phyloP scores from a whole-genome alignment of 2,113 vertebrate species.

The Heloderma charlesbogerti region DNA sequence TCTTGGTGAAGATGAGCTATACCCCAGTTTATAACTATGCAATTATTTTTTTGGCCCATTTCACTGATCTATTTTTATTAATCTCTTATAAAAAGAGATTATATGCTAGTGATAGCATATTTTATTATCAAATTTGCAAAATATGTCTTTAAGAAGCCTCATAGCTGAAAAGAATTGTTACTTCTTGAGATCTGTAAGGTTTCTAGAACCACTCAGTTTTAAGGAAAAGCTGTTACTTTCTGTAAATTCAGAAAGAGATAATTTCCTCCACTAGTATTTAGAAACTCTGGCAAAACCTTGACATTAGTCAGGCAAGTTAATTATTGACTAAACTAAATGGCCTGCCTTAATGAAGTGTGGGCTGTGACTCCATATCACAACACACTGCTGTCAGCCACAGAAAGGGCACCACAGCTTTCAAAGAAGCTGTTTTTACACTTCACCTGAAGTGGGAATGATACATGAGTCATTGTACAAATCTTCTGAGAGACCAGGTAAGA shows the following conservation, averaged over 20 bases:
- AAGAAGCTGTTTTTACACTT: not conserved
- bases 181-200: constrained; percentile 8
- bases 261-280: constrained; percentile 36
- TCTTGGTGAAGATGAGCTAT: not conserved
- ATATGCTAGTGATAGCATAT: constrained; percentile 3
- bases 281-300: constrained; percentile 51
- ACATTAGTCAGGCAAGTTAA: constrained; percentile 55
- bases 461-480: not conserved
- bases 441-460: constrained; percentile 50
- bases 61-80: constrained; percentile 34
- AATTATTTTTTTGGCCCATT: constrained; percentile 34
- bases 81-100: no score
- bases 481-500: constrained; percentile 31
- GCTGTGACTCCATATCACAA: constrained; percentile 25
- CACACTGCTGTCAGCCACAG: constrained; percentile 14
- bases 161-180: constrained; percentile 52
- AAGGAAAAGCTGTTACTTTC: not conserved
- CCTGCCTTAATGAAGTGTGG: constrained; percentile 40
- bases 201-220: not conserved
- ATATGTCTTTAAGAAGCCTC: constrained; percentile 62
- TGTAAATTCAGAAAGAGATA: constrained; percentile 13
- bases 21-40: constrained; percentile 1
- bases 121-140: constrained; percentile 50
- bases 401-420: not conserved
- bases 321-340: constrained; percentile 42